Evolutionary conservation across 2,113 vertebrate species (phyloP).

Genomic region (Natator depressus): DNA sequence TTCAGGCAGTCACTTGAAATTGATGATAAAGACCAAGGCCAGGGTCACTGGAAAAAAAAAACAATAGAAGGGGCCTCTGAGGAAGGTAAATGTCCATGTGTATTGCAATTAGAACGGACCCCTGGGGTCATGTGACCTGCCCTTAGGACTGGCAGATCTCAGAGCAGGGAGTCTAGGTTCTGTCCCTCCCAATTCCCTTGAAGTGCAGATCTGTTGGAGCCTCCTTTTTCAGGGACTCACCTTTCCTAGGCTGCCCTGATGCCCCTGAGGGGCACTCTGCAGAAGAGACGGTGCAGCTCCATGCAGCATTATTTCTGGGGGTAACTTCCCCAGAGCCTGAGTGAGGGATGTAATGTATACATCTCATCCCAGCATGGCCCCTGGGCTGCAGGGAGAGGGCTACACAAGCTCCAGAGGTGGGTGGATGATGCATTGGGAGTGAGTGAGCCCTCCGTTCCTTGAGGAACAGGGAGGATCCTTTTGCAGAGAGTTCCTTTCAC

Average conservation of each 20-base stretch:
- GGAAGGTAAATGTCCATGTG: neutral
- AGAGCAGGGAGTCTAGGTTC: neutral
- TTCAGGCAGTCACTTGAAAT: neutral
- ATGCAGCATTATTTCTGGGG: neutral
- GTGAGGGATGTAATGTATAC: neutral
- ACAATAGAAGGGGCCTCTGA: neutral
- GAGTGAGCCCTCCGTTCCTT: neutral
- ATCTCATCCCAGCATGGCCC: neutral
- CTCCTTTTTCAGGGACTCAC: neutral
- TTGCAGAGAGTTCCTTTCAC: neutral
- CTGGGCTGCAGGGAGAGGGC: neutral
- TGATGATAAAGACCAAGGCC: neutral
- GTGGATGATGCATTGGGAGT: neutral
- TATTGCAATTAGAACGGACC: neutral
- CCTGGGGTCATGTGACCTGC: neutral
- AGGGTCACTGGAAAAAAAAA: neutral
- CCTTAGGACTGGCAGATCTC: neutral
- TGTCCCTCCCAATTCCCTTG: neutral
- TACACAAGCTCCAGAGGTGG: neutral
- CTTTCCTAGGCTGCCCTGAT: neutral
- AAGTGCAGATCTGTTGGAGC: neutral
- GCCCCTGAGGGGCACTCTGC: neutral
- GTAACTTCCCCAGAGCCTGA: neutral
- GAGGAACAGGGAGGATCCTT: neutral
- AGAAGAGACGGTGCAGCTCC: neutral